Evolutionary conservation across 2,888 invertebrate species (phyloP), one percentile per base, ranked within the genome.

Genomic region (Panorpa germanica): DNA sequence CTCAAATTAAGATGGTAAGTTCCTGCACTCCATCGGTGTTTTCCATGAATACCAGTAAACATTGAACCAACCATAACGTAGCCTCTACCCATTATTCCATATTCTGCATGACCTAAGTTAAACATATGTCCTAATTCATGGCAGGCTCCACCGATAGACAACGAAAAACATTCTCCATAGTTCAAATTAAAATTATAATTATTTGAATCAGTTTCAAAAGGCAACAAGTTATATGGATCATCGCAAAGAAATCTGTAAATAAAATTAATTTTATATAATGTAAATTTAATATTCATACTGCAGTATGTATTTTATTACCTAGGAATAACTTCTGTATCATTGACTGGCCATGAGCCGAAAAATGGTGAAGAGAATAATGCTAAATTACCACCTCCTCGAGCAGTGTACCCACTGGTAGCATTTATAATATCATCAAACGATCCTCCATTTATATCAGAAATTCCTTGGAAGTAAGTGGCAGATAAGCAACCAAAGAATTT

Each of bases 121-220:
- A 95, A 88, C 1, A 83, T 83, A 49, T 95, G 95, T 10, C 85
- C 85, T 26, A 95, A 61, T 60, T 95, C 95, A 51, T 95, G 95
- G 22, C 88, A 72, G 6, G 83, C 77, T 10, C 88, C 78, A 10
- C 93, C 93, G 22, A 95, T 55, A 11, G 86, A 86, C 5, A 90
- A 86, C 10, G 88, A 77, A 53, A 78, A 83, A 48, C 88, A 86
- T 18, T 80, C 83, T 35, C 83, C 85, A 42, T 73, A 65, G 2
- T 82, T 86, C 20, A 82, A 75, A 35, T 88, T 68, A 51, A 85
- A 86, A 42, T 82, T 82, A 52, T 90, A 90, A 46, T 91, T 90
- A 16, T 57, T 59, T 25, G 68, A 61, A 51, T 90, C 80, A 42
- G 40, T 45, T 17, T 37, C 35, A 32, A 55, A 52, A 25, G 45